A percentile compares a stretch with the other conserved stretches of the same genome.
phyloP scores from a whole-genome alignment of 1,140 invertebrate species.

The Cyclargus thomasi region DNA sequence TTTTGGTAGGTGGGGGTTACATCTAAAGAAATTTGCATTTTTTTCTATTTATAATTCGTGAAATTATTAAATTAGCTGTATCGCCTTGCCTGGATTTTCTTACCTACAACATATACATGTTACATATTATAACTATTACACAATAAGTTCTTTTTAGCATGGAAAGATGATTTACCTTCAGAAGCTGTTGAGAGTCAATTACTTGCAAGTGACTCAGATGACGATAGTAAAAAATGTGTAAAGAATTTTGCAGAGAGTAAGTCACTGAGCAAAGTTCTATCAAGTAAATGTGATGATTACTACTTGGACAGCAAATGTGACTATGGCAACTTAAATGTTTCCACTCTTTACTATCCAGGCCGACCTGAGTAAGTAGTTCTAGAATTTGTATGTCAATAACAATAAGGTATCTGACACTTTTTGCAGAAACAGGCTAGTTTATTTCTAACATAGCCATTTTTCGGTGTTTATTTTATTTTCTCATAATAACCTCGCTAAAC shows the following conservation, averaged over 20 bases:
- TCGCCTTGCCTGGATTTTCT: too few species aligned
- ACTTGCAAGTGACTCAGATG: constrained; percentile 28
- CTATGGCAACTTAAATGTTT: constrained; percentile 48
- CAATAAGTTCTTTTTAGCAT: constrained; percentile 14
- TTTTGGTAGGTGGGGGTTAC: too few species aligned
- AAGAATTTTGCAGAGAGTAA: background rate
- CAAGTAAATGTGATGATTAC: constrained; percentile 30
- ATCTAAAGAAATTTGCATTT: too few species aligned
- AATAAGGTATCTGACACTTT: too few species aligned
- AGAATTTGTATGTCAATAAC: too few species aligned
- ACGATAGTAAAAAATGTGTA: constrained; percentile 10
- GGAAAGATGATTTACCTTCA: constrained; percentile 6
- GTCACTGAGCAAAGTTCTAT: background rate
- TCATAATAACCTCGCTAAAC: too few species aligned
- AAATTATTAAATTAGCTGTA: too few species aligned
- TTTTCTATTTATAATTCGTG: too few species aligned
- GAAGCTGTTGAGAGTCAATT: constrained; percentile 22
- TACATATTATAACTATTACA: background rate
- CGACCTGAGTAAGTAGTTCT: constrained; percentile 51
- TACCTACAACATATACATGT: background rate
- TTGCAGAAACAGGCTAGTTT: too few species aligned
- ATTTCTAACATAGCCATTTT: too few species aligned
- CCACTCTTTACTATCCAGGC: constrained; percentile 58
- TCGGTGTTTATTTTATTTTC: too few species aligned
- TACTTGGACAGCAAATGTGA: constrained; percentile 47